Percentiles rank a stretch among this genome's conserved stretches.
Evolutionary conservation across 1,140 invertebrate species (phyloP).

Genomic region (Ephestia elutella): DNA sequence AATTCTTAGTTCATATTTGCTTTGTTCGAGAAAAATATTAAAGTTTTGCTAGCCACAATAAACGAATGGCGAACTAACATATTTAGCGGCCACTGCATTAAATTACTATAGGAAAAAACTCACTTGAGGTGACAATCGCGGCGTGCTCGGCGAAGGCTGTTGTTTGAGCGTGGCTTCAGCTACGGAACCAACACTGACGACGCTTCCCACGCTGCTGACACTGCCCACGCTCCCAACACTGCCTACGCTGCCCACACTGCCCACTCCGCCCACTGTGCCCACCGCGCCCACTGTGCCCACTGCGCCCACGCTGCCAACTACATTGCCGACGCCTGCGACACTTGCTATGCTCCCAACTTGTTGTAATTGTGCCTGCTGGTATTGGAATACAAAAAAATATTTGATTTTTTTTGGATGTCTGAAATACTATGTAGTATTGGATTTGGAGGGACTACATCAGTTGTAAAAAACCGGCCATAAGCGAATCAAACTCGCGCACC

Average conservation of each 20-base stretch:
- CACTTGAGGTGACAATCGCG: conserved; percentile 53
- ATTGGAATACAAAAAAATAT: conserved; percentile 8
- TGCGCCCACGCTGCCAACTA: conserved; percentile 31
- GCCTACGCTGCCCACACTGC: conserved; percentile 27
- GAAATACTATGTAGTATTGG: too few species aligned
- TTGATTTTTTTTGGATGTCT: too few species aligned
- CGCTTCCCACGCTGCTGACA: conserved; percentile 29
- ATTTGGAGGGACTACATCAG: too few species aligned
- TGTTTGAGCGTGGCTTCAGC: conserved; percentile 46
- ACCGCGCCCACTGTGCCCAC: conserved; percentile 27
- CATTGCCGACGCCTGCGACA: conserved; percentile 31
- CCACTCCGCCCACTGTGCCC: conserved; percentile 26
- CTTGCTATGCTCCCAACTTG: conserved; percentile 44
- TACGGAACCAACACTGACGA: conserved; percentile 32
- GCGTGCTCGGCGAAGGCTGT: conserved; percentile 54
- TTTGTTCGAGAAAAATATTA: too few species aligned
- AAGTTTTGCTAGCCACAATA: too few species aligned
- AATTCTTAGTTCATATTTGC: too few species aligned
- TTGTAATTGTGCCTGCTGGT: conserved; percentile 64
- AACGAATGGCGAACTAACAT: too few species aligned
- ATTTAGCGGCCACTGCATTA: too few species aligned
- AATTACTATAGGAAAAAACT: conserved; percentile 1
- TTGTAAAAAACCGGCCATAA: too few species aligned
- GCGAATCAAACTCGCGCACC: too few species aligned
- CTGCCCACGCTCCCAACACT: conserved; percentile 25